Base-by-base conservation (phyloP, 2,888 invertebrate genomes). In the Mythimna pallens region DNA sequence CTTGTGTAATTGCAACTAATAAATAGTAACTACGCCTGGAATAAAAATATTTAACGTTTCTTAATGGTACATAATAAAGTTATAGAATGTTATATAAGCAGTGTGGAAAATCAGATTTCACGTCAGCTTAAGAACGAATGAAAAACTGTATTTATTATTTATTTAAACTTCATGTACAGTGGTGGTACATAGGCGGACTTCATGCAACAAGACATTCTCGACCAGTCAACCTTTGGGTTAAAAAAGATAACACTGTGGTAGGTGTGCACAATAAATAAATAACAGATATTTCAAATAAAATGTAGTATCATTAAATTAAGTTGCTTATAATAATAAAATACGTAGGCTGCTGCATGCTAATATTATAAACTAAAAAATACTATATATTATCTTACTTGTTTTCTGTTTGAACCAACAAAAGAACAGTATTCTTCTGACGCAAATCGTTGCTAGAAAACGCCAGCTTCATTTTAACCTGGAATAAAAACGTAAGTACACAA, bases 401-500 rank as follows among this genome's bases (percentile, higher is more conserved):
- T 88, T 98, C 98, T 1, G 98, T 98, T 94, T 98, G 98, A 7
- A 99, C 96, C 68, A 99, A 95, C 30, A 99, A 91, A 73, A 99
- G 96, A 0, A 98, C 98, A 5, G 98, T 98, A 88, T 98, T 98
- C 87, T 98, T 97, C 81, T 98, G 98, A 20, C 98, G 96, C 50
- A 98, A 95, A 92, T 98, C 98, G 87, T 97, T 97, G 79, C 98
- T 98, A 0, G 99, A 99, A 92, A 99, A 99, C 0, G 99, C 99
- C 76, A 99, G 92, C 93, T 98, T 98, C 40, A 98, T 97, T 92
- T 98, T 98, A 0, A 99, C 98, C 94, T 98, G 97, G 9, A 62
- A 62, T 25, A 20, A 43, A 10, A 1, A 20, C 4, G 10, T 5
- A 63, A 5, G 17, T 9, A 25, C 17, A 47, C 10, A 25, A 6